A percentile compares a stretch with the other conserved stretches of the same genome.
These are phyloP conservation scores for Eucriotettix oculatus DNA, from an alignment of 2,888 invertebrate genomes.

Conservation along the genomic window DNA sequence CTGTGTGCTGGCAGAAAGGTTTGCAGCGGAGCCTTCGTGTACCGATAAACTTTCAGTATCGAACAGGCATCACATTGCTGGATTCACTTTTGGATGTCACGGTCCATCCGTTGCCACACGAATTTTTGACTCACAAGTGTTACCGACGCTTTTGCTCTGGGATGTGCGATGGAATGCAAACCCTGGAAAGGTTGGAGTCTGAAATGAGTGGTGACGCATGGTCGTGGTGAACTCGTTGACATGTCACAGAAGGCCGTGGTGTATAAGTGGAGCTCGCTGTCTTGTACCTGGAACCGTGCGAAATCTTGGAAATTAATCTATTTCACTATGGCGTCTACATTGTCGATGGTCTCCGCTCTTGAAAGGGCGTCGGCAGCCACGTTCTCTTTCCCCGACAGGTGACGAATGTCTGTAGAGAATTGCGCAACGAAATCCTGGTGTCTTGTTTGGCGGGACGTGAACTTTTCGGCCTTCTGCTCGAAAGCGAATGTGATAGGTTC, in stretches of 20 bases:
- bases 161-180: slow-evolving; percentile 2
- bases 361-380: not conserved
- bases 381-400: not conserved
- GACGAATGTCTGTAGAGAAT: not conserved
- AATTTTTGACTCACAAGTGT: slow-evolving; percentile 5
- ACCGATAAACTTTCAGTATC: slow-evolving; percentile 19
- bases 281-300: not conserved
- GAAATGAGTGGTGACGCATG: not conserved
- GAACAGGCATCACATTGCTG: slow-evolving; percentile 19
- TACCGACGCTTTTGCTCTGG: not conserved
- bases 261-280: not conserved
- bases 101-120: slow-evolving; percentile 12
- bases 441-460: too few relatives aligned
- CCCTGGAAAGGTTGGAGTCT: not conserved
- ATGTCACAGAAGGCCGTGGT: not conserved
- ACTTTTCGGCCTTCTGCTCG: too few relatives aligned
- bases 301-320: not conserved
- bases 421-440: not conserved
- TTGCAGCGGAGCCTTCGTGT: slow-evolving; percentile 13
- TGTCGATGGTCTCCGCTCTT: not conserved
- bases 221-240: not conserved
- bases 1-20: slow-evolving; percentile 13
- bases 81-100: slow-evolving; percentile 17
- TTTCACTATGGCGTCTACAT: not conserved
- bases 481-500: too few relatives aligned